Base-by-base conservation (phyloP, 1,140 invertebrate genomes). In the Rhysida immarginata region DNA sequence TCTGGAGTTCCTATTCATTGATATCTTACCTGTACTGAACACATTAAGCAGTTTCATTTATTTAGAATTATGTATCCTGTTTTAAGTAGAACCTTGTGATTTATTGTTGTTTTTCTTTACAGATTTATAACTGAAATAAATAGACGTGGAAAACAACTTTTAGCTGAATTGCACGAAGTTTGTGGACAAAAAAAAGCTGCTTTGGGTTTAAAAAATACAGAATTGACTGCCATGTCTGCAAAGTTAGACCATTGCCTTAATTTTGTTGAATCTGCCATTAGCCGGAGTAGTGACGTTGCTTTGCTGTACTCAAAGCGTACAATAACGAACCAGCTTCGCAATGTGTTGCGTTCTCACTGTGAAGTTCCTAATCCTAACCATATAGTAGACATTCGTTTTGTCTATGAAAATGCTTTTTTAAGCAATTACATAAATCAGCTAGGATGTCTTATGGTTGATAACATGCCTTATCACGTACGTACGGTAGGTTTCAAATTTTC, bases 221-320 rank as follows among this genome's bases (percentile, higher is more conserved):
- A 83, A 53, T 68, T 89, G 21, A 80, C 85, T 64, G 78, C 85
- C 62, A 72, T 88, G 2, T 84, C 84, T 2, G 80, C 81, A 64
- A 79, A 87, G 64, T 86, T 85, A 13, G 85, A 91, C 73, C 84
- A 91, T 73, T 88, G 85, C 68, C 84, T 88, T 44, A 78, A 81
- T 54, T 89, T 91, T 71, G 84, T 88, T 44, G 79, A 79, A 64
- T 76, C 80, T 64, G 84, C 84, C 16, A 71, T 91, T 8, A 78
- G 82, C 23, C 81, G 82, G 64, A 86, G 85, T 52, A 83, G 81
- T 59, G 86, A 90, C 69, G 84, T 83, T 70, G 86, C 87, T 43
- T 73, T 91, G 55, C 74, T 91, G 26, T 85, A 85, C 64, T 84
- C 82, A 66, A 90, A 90, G 76, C 5, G 52, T 5, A n/a, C 54